Conservation (phyloP, 2,113 vertebrate genomes). For the Sylvilagus bachmani region DNA sequence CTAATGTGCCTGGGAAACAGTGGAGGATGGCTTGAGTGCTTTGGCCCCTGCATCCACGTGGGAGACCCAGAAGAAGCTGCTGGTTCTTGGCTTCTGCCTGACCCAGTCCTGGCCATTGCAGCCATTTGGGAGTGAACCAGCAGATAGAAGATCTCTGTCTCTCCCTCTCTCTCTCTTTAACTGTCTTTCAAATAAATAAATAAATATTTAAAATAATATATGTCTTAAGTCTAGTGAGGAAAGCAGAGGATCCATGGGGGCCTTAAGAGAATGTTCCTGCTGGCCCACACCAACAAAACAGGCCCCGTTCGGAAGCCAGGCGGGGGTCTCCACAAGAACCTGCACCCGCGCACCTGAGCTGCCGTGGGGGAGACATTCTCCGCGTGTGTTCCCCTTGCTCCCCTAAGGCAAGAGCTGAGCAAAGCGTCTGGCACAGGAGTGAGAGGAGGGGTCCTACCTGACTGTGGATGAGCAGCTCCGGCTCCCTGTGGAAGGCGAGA, state of each 20-base stretch:
- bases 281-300: not conserved
- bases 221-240: not conserved
- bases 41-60: too few relatives aligned
- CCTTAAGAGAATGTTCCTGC: not conserved
- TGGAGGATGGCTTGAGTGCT: too few relatives aligned
- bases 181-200: too few relatives aligned
- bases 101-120: too few relatives aligned
- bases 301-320: not conserved
- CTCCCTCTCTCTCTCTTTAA: too few relatives aligned
- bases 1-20: too few relatives aligned
- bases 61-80: too few relatives aligned
- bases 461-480: constrained; percentile 10
- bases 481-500: constrained; percentile 62
- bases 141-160: too few relatives aligned
- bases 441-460: constrained; percentile 68
- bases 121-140: too few relatives aligned
- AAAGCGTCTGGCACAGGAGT: constrained; percentile 13
- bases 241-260: not conserved
- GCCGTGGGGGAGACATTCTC: not conserved
- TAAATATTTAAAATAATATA: too few relatives aligned
- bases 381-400: not conserved
- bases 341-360: not conserved
- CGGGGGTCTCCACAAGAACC: not conserved
- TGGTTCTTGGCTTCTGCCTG: too few relatives aligned
- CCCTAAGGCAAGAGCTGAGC: not conserved